Base-by-base conservation (phyloP, 2,797 vertebrate species). In the Dromococcyx pavoninus region DNA sequence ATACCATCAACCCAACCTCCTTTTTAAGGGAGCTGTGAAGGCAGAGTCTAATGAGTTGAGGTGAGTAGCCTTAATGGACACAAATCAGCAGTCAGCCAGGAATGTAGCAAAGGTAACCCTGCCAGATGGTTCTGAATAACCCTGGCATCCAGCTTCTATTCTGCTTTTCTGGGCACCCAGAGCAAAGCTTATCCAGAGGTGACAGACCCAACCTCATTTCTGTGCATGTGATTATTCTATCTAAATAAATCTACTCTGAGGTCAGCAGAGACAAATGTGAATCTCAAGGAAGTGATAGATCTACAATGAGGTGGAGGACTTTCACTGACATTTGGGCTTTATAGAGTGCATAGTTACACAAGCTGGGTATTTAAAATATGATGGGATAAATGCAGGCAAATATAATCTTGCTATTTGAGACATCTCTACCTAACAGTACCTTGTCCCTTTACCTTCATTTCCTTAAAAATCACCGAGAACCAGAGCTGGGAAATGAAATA, bases 281-380 rank as follows among this genome's bases (percentile, higher is more conserved):
- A 56, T 54, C 41, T 73, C 67, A 27, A 2, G 82, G 66, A 61
- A 5, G 7, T 58, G 35, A 19, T 64, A 65, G n/a, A 50, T 46
- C 32, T 66, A 8, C 16, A 17, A 53, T 8, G 23, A 46, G 33
- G 9, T 76, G 30, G 13, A 88, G 43, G 15, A 54, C 10, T 43
- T 79, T 27, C 43, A 37, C 46, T 73, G 75, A 9, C n/a, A 76
- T 73, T 24, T 51, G 43, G 30, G 37, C 37, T 16, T 46, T 70
- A 3, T 8, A 41, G 23, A n/a, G 44, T 54, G 48, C 1, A 7
- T 11, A n/a, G 8, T 14, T 51, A 25, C 2, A 1, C 53, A 43
- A 91, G 15, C 27, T 48, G 56, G 7, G 5, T 70, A 25, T 87
- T 86, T 57, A 21, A 75, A 81, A n/a, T 73, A 18, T 12, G 9